Evolutionary conservation across 2,797 vertebrate genomes (phyloP), one percentile per base, ranked within the genome.

Genomic region (Lutjanus argentimaculatus): DNA sequence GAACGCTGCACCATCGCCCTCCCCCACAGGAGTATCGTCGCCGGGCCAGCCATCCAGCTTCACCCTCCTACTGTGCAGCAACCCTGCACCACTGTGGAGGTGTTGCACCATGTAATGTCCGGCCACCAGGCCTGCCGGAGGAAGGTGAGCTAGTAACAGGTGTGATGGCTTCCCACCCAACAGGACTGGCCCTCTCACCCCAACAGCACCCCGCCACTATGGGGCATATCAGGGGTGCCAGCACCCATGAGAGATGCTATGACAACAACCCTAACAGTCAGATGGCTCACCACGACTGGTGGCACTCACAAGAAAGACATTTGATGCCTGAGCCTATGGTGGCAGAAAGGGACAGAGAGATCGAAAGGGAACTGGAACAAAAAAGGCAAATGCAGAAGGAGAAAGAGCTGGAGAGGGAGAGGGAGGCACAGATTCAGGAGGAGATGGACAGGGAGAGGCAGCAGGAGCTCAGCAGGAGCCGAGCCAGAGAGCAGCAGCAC

Each of bases 21-120:
- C 90, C 92, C 1, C 87, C 87, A 0, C 91, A 93, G 63, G 94
- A 96, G 75, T 95, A 95, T 65, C 94, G 95, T 52, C 93, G 96
- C 10, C 85, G 95, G 7, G 96, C 96, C 4, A 96, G 95, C 68
- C 96, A 96, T 83, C 96, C 95, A 0, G 91, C 95, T 0, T 95
- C 95, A 0, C 94, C 95, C 4, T 94, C 95, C 58, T 95, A 96
- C 77, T 92, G 94, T 30, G 90, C 93, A 19, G 85, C 92, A 17
- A 95, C 95, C 0, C 48, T 95, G 74, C 93, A 95, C 72, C 93
- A 92, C 71, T 94, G 93, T 51, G 82, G 90, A 51, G 93, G 84
- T 2, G 80, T 69, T 0, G 25, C 71, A 0, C 89, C 91, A 9
- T 87, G 48, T 42, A 84, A 78, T 0, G 21, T 85, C 67, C 75